These are phyloP conservation scores for Diarsia mendica DNA, from an alignment of 2,888 invertebrate species.

Conservation along the genomic window DNA sequence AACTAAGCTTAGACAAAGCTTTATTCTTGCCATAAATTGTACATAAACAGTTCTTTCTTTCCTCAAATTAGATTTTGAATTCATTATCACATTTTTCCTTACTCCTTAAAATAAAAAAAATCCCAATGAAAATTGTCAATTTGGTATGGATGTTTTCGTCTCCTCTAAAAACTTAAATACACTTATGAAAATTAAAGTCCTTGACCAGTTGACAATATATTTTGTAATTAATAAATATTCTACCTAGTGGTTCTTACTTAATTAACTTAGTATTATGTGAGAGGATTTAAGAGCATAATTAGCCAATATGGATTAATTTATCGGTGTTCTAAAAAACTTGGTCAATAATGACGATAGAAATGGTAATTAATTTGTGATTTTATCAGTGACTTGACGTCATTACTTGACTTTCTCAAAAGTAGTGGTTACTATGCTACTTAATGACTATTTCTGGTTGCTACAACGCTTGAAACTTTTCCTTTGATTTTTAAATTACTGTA, in stretches of 20 bases:
- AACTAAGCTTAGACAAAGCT: background rate
- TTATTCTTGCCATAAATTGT: constrained; percentile 5
- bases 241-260: constrained; percentile 39
- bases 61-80: background rate
- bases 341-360: background rate
- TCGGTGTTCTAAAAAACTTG: background rate
- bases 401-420: background rate
- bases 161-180: background rate
- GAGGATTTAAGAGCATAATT: constrained; percentile 4
- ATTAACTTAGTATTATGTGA: constrained; percentile 23
- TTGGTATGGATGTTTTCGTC: background rate
- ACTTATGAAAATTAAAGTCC: constrained; percentile 1
- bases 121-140: background rate
- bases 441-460: background rate
- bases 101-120: background rate
- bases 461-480: background rate
- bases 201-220: constrained; percentile 36
- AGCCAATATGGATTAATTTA: constrained; percentile 10
- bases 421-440: background rate
- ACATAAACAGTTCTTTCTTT: constrained; percentile 1
- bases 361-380: constrained; percentile 1
- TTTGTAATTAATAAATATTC: constrained; percentile 55
- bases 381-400: background rate
- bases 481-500: background rate
- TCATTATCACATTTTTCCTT: background rate